phyloP scores from a whole-genome alignment of 2,888 invertebrate species.

The Villa cingulata region DNA sequence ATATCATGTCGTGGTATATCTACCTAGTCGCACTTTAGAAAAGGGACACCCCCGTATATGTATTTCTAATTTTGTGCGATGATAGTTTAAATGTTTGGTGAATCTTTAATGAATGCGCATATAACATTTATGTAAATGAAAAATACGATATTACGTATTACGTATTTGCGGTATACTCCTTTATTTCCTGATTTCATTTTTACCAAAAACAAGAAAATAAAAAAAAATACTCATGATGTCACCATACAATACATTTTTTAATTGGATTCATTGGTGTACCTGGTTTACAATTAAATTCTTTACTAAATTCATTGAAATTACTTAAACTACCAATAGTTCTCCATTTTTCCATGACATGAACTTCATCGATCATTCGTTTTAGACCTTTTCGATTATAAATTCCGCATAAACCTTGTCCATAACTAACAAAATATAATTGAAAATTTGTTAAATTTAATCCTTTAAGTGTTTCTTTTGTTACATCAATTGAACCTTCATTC shows the following conservation, averaged over 20 bases:
- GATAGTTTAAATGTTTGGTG: too few species aligned
- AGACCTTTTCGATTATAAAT: background rate
- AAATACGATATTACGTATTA: too few species aligned
- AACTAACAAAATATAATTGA: slow-evolving; percentile 1
- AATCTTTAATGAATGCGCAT: too few species aligned
- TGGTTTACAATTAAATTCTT: slow-evolving; percentile 1
- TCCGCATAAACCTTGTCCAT: slow-evolving; percentile 1
- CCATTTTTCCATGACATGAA: slow-evolving; percentile 1
- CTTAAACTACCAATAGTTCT: slow-evolving; percentile 2
- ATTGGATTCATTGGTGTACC: slow-evolving; percentile 2
- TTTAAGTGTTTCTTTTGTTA: background rate
- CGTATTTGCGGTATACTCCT: too few species aligned
- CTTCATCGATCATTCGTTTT: background rate
- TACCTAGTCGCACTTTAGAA: too few species aligned
- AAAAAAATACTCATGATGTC: too few species aligned
- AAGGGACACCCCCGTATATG: too few species aligned
- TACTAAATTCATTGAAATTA: slow-evolving; percentile 1
- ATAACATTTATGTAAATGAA: too few species aligned
- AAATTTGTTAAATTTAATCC: slow-evolving; percentile 1
- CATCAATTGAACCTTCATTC: background rate
- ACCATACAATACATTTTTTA: slow-evolving; percentile 4
- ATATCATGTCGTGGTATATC: too few species aligned
- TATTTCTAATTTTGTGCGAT: too few species aligned
- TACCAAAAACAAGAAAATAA: too few species aligned
- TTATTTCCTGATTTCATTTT: too few species aligned